Evolutionary conservation across 2,888 invertebrate species (phyloP).

Genomic region (Xestobium rufovillosum): DNA sequence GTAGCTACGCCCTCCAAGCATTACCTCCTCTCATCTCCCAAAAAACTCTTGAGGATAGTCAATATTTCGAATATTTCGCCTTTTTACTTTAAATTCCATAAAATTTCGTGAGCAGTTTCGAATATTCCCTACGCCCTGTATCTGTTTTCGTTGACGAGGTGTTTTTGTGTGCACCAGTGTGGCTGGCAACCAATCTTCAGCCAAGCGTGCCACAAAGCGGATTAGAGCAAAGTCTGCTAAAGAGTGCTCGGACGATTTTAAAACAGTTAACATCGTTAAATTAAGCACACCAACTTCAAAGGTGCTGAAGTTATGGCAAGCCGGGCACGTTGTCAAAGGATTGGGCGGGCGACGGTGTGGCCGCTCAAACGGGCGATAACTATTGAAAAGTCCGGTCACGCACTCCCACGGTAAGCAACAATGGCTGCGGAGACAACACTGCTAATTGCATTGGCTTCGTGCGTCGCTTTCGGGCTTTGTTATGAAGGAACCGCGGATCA

Average conservation of each 20-base stretch:
- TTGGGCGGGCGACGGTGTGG: slow-evolving; percentile 19
- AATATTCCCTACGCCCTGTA: no score
- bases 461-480: slow-evolving; percentile 30
- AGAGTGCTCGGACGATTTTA: slow-evolving; percentile 31
- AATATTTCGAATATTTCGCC: no score
- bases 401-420: slow-evolving; percentile 40
- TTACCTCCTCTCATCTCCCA: no score
- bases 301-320: slow-evolving; percentile 29
- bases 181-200: slow-evolving; percentile 19
- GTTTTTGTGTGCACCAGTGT: no score
- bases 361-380: slow-evolving; percentile 19
- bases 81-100: no score
- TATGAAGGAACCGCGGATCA: slow-evolving; percentile 29
- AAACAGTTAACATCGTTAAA: slow-evolving; percentile 39
- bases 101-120: no score
- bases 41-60: no score
- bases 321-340: slow-evolving; percentile 34
- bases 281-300: slow-evolving; percentile 41
- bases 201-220: slow-evolving; percentile 12
- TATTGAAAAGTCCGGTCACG: slow-evolving; percentile 37
- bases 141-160: no score
- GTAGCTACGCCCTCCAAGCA: no score
- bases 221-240: slow-evolving; percentile 13
- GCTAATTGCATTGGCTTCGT: slow-evolving; percentile 40
- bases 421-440: slow-evolving; percentile 40